These are phyloP conservation scores for Ciconia maguari DNA, from an alignment of 2,113 vertebrate genomes.

Conservation along the genomic window DNA sequence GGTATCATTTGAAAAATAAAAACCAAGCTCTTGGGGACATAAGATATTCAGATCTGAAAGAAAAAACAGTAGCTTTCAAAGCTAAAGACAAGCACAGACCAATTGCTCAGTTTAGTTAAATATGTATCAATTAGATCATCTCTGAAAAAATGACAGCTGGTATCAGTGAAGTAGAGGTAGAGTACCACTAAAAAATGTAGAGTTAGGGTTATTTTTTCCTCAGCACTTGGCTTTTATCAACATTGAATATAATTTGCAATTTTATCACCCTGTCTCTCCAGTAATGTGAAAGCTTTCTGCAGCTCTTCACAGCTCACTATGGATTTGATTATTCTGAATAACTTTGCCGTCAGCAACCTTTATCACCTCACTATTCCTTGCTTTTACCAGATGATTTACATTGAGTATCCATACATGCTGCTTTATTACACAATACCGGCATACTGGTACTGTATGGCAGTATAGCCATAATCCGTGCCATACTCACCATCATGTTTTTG, in stretches of 20 bases:
- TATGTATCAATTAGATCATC: slow-evolving; percentile 46
- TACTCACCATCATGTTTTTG: neutral
- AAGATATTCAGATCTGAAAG: neutral
- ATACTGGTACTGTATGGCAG: neutral
- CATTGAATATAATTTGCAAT: slow-evolving; percentile 68
- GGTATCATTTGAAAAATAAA: neutral
- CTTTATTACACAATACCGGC: neutral
- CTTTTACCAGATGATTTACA: slow-evolving; percentile 8
- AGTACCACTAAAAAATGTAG: slow-evolving; percentile 44
- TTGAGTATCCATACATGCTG: neutral
- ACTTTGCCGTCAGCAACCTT: slow-evolving; percentile 47
- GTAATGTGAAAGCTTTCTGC: slow-evolving; percentile 62
- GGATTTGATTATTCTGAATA: slow-evolving; percentile 57
- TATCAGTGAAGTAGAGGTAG: slow-evolving; percentile 46
- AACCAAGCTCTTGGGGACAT: neutral
- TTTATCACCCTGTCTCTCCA: slow-evolving; percentile 65
- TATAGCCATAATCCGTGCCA: rapidly evolving
- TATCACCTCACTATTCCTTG: slow-evolving; percentile 29
- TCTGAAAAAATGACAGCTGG: slow-evolving; percentile 33
- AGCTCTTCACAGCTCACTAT: slow-evolving; percentile 45
- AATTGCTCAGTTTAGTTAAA: slow-evolving; percentile 21
- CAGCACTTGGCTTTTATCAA: slow-evolving; percentile 56
- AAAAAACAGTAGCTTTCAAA: neutral
- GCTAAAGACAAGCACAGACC: neutral
- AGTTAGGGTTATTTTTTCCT: slow-evolving; percentile 61